Evolutionary conservation across 1,140 invertebrate genomes (phyloP), one percentile per base, ranked within the genome.

Genomic region (Orussus abietinus): DNA sequence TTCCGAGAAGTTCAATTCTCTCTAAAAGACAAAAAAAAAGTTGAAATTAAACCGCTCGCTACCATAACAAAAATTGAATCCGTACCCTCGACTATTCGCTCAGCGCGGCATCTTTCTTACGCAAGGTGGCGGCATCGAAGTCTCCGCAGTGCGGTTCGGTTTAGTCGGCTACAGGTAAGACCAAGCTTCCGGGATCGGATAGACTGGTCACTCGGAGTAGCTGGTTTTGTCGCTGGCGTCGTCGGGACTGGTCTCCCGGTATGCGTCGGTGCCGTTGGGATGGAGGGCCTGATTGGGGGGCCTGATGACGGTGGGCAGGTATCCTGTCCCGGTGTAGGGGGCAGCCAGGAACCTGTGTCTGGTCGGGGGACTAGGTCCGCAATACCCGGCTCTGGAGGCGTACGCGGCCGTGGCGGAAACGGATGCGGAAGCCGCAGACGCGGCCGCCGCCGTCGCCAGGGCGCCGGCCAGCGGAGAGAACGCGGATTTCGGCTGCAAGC

Each of bases 241-340:
- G 42, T 17, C 39, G 2, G 50, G 50, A 18, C 42, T 41, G 4
- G 18, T 36, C 21, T 11, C 38, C 7, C 36, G 28, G 38, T 26
- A 47, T 7, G 13, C 12, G 20, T 34, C 19, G 22, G 9, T 14
- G 6, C 18, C 18, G 10, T 28, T 22, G 11, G 18, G n/a, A 26
- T 42, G 41, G 11, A 30, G 19, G 3, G 50, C 59, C 43, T 74
- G 66, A 57, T 65, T 74, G 15, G 75, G 76, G 9, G 86, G 83
- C 44, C 84, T 72, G 33, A 90, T 84, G 1, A 90, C 83, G 0
- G 85, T 86, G 0, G 86, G 83, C 36, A 90, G 64, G 59, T 88
- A 89, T 1, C 85, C 86, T 0, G 86, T 88, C 2, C 86, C 86
- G 17, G 83, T 80, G 57, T 88, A 90, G 1, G 85, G 86, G 0